Evolutionary conservation across 2,888 invertebrate genomes (phyloP), one percentile per base, ranked within the genome.

Genomic region (Volucella bombylans): DNA sequence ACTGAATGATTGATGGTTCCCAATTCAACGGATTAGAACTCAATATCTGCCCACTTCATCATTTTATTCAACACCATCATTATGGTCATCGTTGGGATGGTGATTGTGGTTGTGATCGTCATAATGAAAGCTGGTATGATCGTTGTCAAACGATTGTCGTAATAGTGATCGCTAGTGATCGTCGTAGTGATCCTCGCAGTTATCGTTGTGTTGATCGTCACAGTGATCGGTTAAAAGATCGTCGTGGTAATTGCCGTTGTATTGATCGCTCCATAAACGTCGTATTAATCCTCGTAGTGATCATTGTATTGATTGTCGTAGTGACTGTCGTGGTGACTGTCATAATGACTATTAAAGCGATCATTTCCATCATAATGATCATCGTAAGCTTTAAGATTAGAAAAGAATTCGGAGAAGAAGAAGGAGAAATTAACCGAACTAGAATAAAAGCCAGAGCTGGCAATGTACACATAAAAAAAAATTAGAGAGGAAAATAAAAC

Each of bases 381-480:
- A 77, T 64, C 55, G 31, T 62, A 74, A 74, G 64, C 61, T 65
- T 74, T 57, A 76, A 74, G 73, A 80, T 80, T 71, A 83, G 83
- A 83, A 83, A 83, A 83, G 74, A 83, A 80, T 80, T 80, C 71
- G 11, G 61, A 59, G 71, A 78, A 82, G 23, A 55, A 67, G 10
- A 69, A 67, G 18, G 18, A 23, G 54, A 54, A 6, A 54, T 4
- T 18, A 59, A 65, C 73, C 69, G 71, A 83, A 65, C 41, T 55
- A 18, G 49, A 64, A 31, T 31, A 31, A 31, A 31, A 6, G 69
- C 62, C 65, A 68, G 18, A 3, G 2, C 18, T 23, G 18, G 18
- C 2, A 23, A 47, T 38, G 57, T 71, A 38, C 31, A 41, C 8
- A 23, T 2, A 45, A 31, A 38, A 11, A 11, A 62, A 47, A 43